These are phyloP conservation scores for Barypeithes pellucidus DNA, from an alignment of 2,888 invertebrate species.

Conservation along the genomic window DNA sequence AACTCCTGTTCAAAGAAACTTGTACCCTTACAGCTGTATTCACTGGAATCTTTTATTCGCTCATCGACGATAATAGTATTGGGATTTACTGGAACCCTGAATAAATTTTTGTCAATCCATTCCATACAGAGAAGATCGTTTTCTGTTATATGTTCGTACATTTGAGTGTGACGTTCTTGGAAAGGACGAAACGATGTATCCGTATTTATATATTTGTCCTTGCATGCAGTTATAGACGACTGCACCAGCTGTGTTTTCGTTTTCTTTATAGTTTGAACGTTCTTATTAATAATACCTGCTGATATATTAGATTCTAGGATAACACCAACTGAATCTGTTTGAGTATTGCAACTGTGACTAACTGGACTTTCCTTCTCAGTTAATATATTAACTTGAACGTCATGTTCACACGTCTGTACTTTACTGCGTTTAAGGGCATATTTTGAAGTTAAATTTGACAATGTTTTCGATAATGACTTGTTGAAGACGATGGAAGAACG, in stretches of 20 bases:
- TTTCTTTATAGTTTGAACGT: slow-evolving; percentile 17
- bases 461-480: slow-evolving; percentile 23
- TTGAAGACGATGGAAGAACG: slow-evolving; percentile 3
- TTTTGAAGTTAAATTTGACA: slow-evolving; percentile 34
- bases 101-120: slow-evolving; percentile 64
- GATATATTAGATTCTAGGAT: not conserved
- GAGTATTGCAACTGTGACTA: slow-evolving; percentile 31
- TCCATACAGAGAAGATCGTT: slow-evolving; percentile 63
- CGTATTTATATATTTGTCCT: slow-evolving; percentile 45
- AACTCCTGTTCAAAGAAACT: slow-evolving; percentile 47
- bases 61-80: slow-evolving; percentile 61
- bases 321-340: slow-evolving; percentile 15
- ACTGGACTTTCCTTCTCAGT: not conserved
- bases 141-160: slow-evolving; percentile 62
- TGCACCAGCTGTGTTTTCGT: slow-evolving; percentile 13
- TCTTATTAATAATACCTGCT: not conserved
- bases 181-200: slow-evolving; percentile 33
- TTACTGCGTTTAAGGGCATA: not conserved
- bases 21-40: slow-evolving; percentile 56
- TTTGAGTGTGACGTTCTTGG: slow-evolving; percentile 57
- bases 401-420: not conserved
- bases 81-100: slow-evolving; percentile 61
- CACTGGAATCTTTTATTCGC: slow-evolving; percentile 60
- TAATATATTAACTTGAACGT: slow-evolving; percentile 22
- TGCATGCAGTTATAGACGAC: not conserved